Base-by-base conservation (phyloP, 2,113 vertebrate genomes). In the Gavialis gangeticus region DNA sequence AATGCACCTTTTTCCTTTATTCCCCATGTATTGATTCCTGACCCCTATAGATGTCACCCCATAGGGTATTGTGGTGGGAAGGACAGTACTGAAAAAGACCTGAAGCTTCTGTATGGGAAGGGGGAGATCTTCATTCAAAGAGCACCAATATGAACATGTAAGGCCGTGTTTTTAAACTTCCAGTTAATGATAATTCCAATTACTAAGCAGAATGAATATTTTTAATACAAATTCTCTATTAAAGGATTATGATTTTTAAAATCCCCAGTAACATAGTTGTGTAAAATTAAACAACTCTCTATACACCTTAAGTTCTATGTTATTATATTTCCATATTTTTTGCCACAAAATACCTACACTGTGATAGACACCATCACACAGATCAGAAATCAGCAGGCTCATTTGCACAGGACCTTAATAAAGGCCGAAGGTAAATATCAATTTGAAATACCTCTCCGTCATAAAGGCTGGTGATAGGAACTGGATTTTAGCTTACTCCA, bases 401-500 rank as follows among this genome's bases (percentile, higher is more conserved):
- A 69, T 86, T 79, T 92, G 88, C 81, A 92, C 63, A 86, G 79
- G 96, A 84, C 88, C 73, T 94, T 55, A 69, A 92, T 95, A 96
- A 87, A 91, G 88, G 89, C 30, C 24, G 10, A 4, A 92, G 85
- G 16, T 79, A 78, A 75, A 6, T 66, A 59, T 79, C 8, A 85
- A 1, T 91, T 88, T 63, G 63, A 77, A 94, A 63, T 62, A 94
- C 90, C 85, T 82, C 84, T 95, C 93, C 93, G 93, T 91, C 87
- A 77, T 85, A 82, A 93, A 95, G 58, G 58, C 25, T 75, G 84
- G 27, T 83, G 37, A 79, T 77, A 88, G 84, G 95, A 96, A 94
- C 88, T 96, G 95, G 92, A 71, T 95, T 96, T 97, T 86, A 93
- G 75, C 90, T 94, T 75, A 62, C 78, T 97, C 83, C 85, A 66